These are phyloP conservation scores for Macrobrachium nipponense DNA, from an alignment of 1,140 invertebrate species.

Conservation along the genomic window DNA sequence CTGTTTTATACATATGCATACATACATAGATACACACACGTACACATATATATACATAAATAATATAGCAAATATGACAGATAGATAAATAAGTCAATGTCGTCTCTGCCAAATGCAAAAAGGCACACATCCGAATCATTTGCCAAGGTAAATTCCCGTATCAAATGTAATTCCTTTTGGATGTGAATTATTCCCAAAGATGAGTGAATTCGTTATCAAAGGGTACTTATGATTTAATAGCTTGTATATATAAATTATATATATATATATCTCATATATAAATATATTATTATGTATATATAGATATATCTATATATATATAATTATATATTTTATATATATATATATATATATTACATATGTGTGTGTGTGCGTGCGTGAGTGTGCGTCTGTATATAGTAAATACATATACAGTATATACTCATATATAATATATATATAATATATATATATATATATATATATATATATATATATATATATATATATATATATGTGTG, in stretches of 20 bases:
- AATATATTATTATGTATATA: conserved; percentile 25
- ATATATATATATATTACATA: conserved; percentile 23
- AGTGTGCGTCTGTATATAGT: too few species aligned
- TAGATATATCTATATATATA: conserved; percentile 25
- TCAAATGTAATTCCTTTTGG: too few species aligned
- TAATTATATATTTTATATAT: conserved; percentile 21
- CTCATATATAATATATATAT: conserved; percentile 6
- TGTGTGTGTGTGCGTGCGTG: too few species aligned
- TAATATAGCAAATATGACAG: conserved; percentile 12
- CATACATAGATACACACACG: conserved; percentile 7
- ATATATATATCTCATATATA: conserved; percentile 26
- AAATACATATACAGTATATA: too few species aligned
- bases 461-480: conserved; percentile 30
- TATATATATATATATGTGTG: conserved; percentile 35
- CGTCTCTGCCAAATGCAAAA: too few species aligned
- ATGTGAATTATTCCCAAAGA: too few species aligned
- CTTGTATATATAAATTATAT: conserved; percentile 24
- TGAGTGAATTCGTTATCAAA: too few species aligned
- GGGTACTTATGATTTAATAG: neutral
- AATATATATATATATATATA: conserved; percentile 18
- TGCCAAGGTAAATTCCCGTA: too few species aligned
- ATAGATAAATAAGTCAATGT: too few species aligned
- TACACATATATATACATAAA: conserved; percentile 28
- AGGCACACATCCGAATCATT: too few species aligned
- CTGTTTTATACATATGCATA: neutral